phyloP scores from a whole-genome alignment of 23 tunicate genomes.

The Corella eumyota region DNA sequence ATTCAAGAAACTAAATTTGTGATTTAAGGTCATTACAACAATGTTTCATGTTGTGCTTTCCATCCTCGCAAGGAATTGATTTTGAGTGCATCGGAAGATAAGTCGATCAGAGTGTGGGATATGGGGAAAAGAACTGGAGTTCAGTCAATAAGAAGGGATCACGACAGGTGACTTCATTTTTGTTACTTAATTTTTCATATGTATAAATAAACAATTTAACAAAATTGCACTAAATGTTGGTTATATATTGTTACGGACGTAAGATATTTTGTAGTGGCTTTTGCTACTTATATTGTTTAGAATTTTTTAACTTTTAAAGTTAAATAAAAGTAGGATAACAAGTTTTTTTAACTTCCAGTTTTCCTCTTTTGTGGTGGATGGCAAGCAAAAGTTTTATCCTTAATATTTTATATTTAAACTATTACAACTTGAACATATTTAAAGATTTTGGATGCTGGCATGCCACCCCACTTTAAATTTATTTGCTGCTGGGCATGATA shows the following conservation, averaged over 20 bases:
- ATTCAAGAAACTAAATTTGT: background rate
- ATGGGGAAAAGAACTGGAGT: conserved; percentile 89
- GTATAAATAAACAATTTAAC: background rate
- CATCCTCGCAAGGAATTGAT: conserved; percentile 91
- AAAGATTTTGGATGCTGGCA: conserved; percentile 86
- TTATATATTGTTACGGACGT: too few species aligned
- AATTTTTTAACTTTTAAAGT: too few species aligned
- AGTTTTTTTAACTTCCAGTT: too few species aligned
- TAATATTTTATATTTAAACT: too few species aligned
- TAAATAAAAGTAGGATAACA: too few species aligned
- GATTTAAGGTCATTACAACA: conserved; percentile 98
- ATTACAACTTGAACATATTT: background rate
- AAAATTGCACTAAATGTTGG: background rate
- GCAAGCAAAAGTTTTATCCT: too few species aligned
- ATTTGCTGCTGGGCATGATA: conserved; percentile 98
- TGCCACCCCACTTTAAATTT: conserved; percentile 93
- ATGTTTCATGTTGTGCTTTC: conserved; percentile 89
- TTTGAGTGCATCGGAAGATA: conserved; percentile 87
- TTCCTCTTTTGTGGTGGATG: too few species aligned
- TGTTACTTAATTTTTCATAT: background rate
- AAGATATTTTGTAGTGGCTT: too few species aligned
- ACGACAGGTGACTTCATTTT: conserved; percentile 54
- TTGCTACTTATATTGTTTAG: too few species aligned
- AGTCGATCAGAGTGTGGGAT: conserved; percentile 97
- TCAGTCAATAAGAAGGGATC: conserved; percentile 89